Evolutionary conservation across 2,797 vertebrate species (phyloP).

Genomic region (Nothura maculosa): DNA sequence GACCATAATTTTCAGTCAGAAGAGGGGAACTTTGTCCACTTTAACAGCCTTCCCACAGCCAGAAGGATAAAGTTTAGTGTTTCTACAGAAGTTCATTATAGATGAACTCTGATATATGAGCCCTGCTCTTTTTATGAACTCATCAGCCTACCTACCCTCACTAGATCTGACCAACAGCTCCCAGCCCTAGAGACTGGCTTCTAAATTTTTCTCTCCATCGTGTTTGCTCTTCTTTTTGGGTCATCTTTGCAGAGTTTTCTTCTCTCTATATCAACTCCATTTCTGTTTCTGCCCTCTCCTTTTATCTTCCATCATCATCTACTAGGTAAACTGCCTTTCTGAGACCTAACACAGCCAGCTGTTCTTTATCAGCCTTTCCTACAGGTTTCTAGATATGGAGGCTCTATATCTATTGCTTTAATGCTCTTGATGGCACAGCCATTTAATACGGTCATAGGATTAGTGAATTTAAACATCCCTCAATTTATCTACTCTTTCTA

Average conservation of each 20-base stretch:
- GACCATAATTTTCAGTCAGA: neutral
- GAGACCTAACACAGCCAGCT: rapidly evolving
- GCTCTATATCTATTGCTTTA: neutral
- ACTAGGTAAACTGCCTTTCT: neutral
- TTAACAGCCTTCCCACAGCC: neutral
- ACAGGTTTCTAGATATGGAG: neutral
- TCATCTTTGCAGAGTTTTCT: neutral
- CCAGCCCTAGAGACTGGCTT: neutral
- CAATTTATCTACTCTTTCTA: neutral
- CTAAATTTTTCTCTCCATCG: neutral
- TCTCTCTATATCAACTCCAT: neutral
- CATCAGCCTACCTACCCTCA: neutral
- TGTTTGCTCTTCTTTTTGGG: neutral
- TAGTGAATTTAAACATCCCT: neutral
- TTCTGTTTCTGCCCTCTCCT: neutral
- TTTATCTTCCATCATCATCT: neutral
- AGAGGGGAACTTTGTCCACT: neutral
- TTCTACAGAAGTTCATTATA: rapidly evolving
- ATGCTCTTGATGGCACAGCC: neutral
- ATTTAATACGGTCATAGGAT: neutral
- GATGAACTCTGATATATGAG: neutral
- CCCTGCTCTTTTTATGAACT: neutral
- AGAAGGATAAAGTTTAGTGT: neutral
- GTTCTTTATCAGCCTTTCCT: neutral
- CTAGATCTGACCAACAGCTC: neutral